phyloP scores from a whole-genome alignment of 2,113 vertebrate genomes.

The Ailurus styani region DNA sequence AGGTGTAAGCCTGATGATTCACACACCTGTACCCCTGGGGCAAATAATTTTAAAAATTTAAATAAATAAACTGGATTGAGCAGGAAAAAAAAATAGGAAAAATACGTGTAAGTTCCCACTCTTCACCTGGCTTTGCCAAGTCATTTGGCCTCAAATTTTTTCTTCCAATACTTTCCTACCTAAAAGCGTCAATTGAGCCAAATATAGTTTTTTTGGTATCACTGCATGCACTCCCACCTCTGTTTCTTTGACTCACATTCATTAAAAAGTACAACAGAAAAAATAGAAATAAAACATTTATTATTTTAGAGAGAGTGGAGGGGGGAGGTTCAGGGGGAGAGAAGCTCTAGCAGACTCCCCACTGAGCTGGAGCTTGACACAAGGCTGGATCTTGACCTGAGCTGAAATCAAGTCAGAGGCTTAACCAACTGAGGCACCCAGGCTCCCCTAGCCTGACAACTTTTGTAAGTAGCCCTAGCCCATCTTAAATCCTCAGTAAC shows the following conservation, averaged over 20 bases:
- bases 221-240: no score
- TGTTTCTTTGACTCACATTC: no score
- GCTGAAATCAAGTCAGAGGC: neutral
- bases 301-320: neutral
- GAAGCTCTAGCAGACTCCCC: neutral
- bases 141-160: neutral
- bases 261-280: no score
- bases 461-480: neutral
- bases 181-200: accelerated
- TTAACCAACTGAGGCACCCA: neutral
- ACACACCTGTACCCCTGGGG: no score
- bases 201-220: no score
- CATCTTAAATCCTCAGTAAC: neutral
- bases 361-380: neutral
- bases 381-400: neutral
- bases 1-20: no score
- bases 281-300: no score
- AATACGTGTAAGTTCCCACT: accelerated
- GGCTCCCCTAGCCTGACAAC: neutral
- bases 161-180: neutral
- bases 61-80: no score
- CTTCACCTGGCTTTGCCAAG: neutral
- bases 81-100: accelerated
- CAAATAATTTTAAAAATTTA: no score
- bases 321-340: neutral